phyloP scores from a whole-genome alignment of 2,888 invertebrate species.

The Andrena trimmerana region DNA sequence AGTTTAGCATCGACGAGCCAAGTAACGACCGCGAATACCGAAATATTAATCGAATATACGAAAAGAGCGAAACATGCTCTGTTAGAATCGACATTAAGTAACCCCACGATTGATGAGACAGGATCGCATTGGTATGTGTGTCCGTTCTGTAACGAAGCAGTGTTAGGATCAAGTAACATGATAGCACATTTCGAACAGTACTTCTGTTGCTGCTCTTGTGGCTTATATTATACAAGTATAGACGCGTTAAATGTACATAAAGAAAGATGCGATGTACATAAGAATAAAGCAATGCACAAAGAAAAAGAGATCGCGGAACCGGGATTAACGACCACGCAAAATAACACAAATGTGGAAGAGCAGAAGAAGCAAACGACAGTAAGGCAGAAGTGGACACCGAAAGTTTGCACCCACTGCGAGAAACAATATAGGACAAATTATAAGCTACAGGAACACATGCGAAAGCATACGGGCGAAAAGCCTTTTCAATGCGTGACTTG shows the following conservation, averaged over 20 bases:
- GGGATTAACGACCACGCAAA: conserved; percentile 37
- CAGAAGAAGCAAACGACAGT: conserved; percentile 79
- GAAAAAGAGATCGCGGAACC: conserved; percentile 50
- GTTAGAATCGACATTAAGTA: conserved; percentile 78
- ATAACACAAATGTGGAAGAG: conserved; percentile 52
- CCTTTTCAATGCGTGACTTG: conserved; percentile 87
- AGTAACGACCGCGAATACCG: conserved; percentile 67
- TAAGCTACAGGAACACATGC: conserved; percentile 87
- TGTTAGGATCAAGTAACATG: conserved; percentile 78
- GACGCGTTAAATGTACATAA: conserved; percentile 84
- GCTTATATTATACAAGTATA: conserved; percentile 85
- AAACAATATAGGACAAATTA: conserved; percentile 88
- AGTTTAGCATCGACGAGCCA: conserved; percentile 78
- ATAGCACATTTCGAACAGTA: conserved; percentile 81
- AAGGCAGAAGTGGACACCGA: conserved; percentile 84
- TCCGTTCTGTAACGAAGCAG: conserved; percentile 83
- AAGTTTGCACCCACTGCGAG: conserved; percentile 87
- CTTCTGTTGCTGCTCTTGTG: conserved; percentile 84
- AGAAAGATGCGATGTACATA: conserved; percentile 75
- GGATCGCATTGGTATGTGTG: conserved; percentile 82
- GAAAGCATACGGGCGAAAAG: conserved; percentile 88
- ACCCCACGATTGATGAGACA: conserved; percentile 81
- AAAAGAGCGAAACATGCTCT: conserved; percentile 78
- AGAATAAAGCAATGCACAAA: conserved; percentile 60
- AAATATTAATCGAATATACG: conserved; percentile 80